Conservation (phyloP, 2,888 invertebrate genomes). For the Tortricodes alternella region DNA sequence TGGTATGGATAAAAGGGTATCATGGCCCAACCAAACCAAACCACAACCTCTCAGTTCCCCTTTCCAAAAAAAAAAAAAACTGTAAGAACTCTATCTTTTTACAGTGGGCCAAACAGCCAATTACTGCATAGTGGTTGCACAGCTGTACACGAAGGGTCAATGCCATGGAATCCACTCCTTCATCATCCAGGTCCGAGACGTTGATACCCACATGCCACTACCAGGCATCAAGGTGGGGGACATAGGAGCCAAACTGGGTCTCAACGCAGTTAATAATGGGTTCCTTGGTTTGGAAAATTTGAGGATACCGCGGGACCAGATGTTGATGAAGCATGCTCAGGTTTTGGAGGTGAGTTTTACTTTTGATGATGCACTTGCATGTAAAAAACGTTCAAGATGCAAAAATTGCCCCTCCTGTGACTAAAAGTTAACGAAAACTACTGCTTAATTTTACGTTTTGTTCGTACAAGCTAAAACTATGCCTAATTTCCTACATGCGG, state of each 20-base stretch:
- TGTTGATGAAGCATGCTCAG: conserved; percentile 97
- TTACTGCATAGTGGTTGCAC: conserved; percentile 95
- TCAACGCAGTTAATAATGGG: conserved; percentile 95
- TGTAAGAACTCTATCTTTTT: conserved; percentile 28
- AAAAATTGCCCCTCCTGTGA: no score
- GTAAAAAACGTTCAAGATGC: no score
- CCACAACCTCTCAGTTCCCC: no score
- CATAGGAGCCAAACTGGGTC: conserved; percentile 95
- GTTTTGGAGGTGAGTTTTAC: conserved; percentile 81
- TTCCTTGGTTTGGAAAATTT: conserved; percentile 93
- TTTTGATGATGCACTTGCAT: neutral
- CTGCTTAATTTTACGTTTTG: no score
- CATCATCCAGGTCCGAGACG: conserved; percentile 93
- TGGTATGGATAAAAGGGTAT: no score
- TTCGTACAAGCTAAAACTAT: no score
- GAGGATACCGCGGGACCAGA: conserved; percentile 91
- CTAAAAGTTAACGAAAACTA: no score
- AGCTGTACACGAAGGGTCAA: conserved; percentile 90
- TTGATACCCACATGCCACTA: conserved; percentile 92
- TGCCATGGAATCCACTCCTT: conserved; percentile 96
- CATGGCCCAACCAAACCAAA: no score
- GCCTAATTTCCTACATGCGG: no score
- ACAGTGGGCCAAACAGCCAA: conserved; percentile 96
- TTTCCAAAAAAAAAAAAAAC: no score
- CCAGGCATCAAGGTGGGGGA: conserved; percentile 96